These are phyloP conservation scores for Stenolophus ochropezus DNA, from an alignment of 2,888 invertebrate genomes.

Conservation along the genomic window DNA sequence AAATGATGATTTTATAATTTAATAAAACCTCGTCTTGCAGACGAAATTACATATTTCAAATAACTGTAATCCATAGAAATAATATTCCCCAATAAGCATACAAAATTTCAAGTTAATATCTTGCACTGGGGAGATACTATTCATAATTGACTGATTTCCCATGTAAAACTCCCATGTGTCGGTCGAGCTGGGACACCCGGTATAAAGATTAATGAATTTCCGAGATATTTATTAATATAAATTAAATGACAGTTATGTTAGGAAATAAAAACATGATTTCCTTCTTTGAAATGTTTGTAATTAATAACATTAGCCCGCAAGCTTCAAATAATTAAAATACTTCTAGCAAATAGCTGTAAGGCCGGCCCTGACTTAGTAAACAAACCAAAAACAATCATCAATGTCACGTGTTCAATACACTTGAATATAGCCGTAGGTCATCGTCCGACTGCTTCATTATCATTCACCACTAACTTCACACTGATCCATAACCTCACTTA, in stretches of 20 bases:
- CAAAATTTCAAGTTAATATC: too few relatives aligned
- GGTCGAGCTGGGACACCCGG: too few relatives aligned
- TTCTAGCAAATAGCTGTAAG: conserved; percentile 1
- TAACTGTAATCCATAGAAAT: too few relatives aligned
- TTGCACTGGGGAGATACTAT: too few relatives aligned
- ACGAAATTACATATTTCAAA: too few relatives aligned
- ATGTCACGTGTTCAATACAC: conserved; percentile 18
- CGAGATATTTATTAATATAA: not conserved
- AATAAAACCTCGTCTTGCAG: too few relatives aligned
- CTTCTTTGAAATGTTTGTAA: not conserved
- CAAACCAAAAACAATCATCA: conserved; percentile 40
- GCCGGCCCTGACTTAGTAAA: conserved; percentile 38
- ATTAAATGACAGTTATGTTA: not conserved
- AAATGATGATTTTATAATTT: too few relatives aligned
- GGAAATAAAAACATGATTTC: not conserved
- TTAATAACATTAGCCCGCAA: not conserved
- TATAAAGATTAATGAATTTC: too few relatives aligned
- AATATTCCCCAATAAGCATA: too few relatives aligned
- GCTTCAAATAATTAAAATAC: conserved; percentile 31
- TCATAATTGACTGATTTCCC: too few relatives aligned
- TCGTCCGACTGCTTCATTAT: conserved; percentile 6
- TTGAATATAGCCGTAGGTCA: conserved; percentile 32
- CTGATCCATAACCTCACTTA: conserved; percentile 18
- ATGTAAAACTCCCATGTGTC: too few relatives aligned
- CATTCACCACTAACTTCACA: conserved; percentile 16